Evolutionary conservation across 30 jellyfish, hydroid and myxozoan genomes (phyloP).

Genomic region (Pseudorhiza aurosa): DNA sequence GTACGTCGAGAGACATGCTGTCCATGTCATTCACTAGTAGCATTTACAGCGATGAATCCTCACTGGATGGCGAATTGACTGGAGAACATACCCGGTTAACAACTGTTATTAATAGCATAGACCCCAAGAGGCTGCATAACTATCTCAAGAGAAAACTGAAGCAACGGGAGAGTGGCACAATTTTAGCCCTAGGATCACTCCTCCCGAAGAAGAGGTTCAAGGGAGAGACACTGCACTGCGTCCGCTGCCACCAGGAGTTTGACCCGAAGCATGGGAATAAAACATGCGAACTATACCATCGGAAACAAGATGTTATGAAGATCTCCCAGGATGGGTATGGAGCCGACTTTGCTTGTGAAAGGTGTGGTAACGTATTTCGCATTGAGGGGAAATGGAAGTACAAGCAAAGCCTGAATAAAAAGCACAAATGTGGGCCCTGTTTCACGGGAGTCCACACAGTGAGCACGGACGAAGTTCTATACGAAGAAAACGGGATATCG

Average conservation of each 20-base stretch:
- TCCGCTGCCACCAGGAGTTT: constrained; percentile 81
- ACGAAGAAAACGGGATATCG: constrained; percentile 69
- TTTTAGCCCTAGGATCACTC: constrained; percentile 46
- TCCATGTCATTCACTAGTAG: constrained; percentile 45
- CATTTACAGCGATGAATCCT: constrained; percentile 66
- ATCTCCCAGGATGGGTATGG: constrained; percentile 71
- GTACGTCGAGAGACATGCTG: background rate
- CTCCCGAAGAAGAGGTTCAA: constrained; percentile 72
- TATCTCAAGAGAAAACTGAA: constrained; percentile 59
- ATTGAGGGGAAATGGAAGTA: constrained; percentile 71
- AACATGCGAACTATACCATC: constrained; percentile 57
- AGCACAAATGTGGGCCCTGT: constrained; percentile 73
- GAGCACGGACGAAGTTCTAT: constrained; percentile 46
- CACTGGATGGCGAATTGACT: constrained; percentile 41
- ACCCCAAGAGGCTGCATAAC: constrained; percentile 71
- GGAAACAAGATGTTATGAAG: constrained; percentile 57
- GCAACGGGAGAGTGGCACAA: constrained; percentile 29
- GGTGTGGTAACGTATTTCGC: constrained; percentile 66
- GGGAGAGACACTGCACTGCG: constrained; percentile 86
- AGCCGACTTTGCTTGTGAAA: constrained; percentile 77
- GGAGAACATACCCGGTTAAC: constrained; percentile 68
- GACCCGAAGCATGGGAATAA: constrained; percentile 77
- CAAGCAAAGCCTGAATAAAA: constrained; percentile 22
- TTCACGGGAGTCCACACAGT: constrained; percentile 73
- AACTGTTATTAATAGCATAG: constrained; percentile 55